Evolutionary conservation across 92 coral and sea anemone species (phyloP).

Genomic region (Zoanthus gigantus): DNA sequence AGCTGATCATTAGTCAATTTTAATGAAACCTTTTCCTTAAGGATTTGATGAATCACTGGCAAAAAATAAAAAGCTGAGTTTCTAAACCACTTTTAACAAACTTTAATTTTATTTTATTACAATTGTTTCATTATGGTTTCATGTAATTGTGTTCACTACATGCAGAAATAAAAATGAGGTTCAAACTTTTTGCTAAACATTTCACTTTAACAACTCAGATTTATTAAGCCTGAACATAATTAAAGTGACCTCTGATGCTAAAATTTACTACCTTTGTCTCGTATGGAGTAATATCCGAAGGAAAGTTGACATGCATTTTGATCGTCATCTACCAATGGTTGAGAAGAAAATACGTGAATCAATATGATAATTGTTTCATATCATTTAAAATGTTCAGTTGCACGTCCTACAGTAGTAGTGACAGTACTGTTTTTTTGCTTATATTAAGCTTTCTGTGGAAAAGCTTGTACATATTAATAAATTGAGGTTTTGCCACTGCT

Average conservation of each 20-base stretch:
- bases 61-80: neutral
- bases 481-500: too few species aligned
- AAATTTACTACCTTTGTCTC: neutral
- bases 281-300: neutral
- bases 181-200: neutral
- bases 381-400: neutral
- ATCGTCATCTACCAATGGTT: neutral
- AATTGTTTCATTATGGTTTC: neutral
- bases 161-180: slow-evolving; percentile 1
- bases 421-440: neutral
- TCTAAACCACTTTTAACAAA: neutral
- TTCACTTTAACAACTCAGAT: neutral
- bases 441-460: neutral
- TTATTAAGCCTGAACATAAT: slow-evolving; percentile 2
- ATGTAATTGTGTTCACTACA: neutral
- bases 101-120: neutral
- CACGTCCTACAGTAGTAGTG: neutral
- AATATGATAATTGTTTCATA: neutral
- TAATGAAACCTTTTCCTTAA: neutral
- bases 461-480: neutral
- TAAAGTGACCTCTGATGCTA: neutral
- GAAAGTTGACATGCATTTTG: neutral
- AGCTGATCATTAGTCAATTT: neutral
- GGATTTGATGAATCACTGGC: neutral
- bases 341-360: neutral